Evolutionary conservation across 2,888 invertebrate genomes (phyloP).

Genomic region (Selenia dentaria): DNA sequence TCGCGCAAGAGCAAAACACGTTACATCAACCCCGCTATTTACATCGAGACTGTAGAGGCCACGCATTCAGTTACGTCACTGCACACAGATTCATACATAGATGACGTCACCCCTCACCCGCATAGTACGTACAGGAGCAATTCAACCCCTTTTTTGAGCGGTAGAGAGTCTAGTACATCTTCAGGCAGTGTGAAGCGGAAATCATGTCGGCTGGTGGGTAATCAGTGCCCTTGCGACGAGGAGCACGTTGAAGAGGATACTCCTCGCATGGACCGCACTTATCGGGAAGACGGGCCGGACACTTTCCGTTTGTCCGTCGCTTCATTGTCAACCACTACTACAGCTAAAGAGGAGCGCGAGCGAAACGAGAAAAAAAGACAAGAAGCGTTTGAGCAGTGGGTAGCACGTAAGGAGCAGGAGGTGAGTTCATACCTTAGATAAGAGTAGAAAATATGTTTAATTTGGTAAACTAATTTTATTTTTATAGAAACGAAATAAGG

Average conservation of each 20-base stretch:
- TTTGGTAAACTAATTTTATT: neutral
- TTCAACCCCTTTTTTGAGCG: constrained; percentile 72
- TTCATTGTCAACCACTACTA: constrained; percentile 71
- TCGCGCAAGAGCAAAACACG: constrained; percentile 74
- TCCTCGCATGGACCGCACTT: constrained; percentile 61
- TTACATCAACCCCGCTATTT: constrained; percentile 86
- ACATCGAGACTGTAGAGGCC: constrained; percentile 77
- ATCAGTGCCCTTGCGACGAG: constrained; percentile 29
- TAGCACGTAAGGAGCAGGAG: constrained; percentile 73
- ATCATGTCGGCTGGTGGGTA: constrained; percentile 58
- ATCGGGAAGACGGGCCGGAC: constrained; percentile 68
- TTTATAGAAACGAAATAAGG: constrained; percentile 61
- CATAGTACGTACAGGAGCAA: constrained; percentile 72
- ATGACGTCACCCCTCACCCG: constrained; percentile 73
- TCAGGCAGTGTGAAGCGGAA: constrained; percentile 68
- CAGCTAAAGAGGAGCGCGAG: constrained; percentile 75
- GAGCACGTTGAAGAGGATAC: constrained; percentile 52
- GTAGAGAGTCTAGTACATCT: constrained; percentile 61
- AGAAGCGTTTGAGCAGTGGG: constrained; percentile 72
- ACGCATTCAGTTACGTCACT: constrained; percentile 72
- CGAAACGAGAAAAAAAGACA: constrained; percentile 66
- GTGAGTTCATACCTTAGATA: constrained; percentile 36
- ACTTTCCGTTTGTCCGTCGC: constrained; percentile 75
- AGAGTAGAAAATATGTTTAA: neutral
- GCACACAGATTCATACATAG: constrained; percentile 58